Evolutionary conservation across 2,113 vertebrate species (phyloP).

Genomic region (Nannobrachium achirus): DNA sequence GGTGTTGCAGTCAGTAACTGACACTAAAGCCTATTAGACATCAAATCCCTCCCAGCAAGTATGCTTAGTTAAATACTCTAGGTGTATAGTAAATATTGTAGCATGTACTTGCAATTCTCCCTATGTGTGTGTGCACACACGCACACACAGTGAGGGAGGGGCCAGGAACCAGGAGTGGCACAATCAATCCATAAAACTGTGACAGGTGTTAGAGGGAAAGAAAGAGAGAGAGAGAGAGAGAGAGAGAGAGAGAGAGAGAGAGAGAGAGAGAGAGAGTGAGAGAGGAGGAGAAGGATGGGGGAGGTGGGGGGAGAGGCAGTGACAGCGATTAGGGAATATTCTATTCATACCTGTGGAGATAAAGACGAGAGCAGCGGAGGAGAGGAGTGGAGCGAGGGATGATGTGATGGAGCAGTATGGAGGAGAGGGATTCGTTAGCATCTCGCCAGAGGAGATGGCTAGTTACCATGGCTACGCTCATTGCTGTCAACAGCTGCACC

Average conservation of each 20-base stretch:
- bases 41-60: no score
- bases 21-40: no score
- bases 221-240: background rate
- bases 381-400: slow-evolving; percentile 22
- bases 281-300: background rate
- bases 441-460: slow-evolving; percentile 75
- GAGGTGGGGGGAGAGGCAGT: slow-evolving; percentile 5
- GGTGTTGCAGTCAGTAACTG: no score
- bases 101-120: no score
- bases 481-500: slow-evolving; percentile 68
- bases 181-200: slow-evolving; percentile 24
- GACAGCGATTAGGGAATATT: slow-evolving; percentile 4
- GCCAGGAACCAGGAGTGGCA: slow-evolving; percentile 23
- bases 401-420: background rate
- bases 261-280: background rate
- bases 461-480: slow-evolving; percentile 72
- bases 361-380: slow-evolving; percentile 15
- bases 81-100: no score
- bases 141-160: slow-evolving; percentile 28
- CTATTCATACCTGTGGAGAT: slow-evolving; percentile 22
- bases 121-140: background rate
- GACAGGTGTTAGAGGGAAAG: slow-evolving; percentile 33
- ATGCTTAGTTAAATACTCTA: no score
- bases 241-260: background rate
- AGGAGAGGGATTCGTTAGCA: slow-evolving; percentile 49